These are phyloP conservation scores for Thunnus maccoyii DNA, from an alignment of 2,113 vertebrate genomes.

Conservation along the genomic window DNA sequence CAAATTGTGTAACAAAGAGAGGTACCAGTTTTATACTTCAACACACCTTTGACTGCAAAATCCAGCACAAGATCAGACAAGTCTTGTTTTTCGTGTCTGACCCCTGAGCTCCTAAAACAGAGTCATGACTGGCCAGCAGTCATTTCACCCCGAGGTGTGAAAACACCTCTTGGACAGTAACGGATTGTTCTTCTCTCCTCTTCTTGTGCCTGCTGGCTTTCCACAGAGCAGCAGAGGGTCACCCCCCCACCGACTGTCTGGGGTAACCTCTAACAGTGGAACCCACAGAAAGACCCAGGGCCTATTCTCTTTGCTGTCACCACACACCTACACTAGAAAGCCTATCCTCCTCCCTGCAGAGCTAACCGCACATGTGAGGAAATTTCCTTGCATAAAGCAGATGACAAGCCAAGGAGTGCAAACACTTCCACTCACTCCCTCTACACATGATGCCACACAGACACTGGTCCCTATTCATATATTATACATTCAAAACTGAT, in stretches of 20 bases:
- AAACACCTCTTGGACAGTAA: constrained; percentile 23
- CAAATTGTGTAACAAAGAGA: not conserved
- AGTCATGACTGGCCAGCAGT: not conserved
- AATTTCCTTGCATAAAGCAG: not conserved
- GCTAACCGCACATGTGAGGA: constrained; percentile 10
- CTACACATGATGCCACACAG: not conserved
- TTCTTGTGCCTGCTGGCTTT: constrained; percentile 20
- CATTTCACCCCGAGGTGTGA: constrained; percentile 15
- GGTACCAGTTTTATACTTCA: not conserved
- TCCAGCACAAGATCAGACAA: not conserved
- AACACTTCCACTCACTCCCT: not conserved
- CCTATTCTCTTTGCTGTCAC: constrained; percentile 30
- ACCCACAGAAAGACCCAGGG: constrained; percentile 29
- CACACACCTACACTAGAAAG: constrained; percentile 26
- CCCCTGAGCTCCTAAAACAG: not conserved
- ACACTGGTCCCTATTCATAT: too few species aligned
- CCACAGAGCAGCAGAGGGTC: constrained; percentile 14
- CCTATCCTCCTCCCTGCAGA: constrained; percentile 23
- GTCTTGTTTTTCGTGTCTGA: not conserved
- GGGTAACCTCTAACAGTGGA: constrained; percentile 22
- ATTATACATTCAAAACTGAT: not conserved
- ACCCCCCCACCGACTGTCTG: not conserved
- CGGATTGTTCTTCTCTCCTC: not conserved
- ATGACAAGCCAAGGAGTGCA: not conserved
- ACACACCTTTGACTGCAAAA: not conserved